Evolutionary conservation across 1,140 invertebrate genomes (phyloP).

Genomic region (Drosophila auraria): DNA sequence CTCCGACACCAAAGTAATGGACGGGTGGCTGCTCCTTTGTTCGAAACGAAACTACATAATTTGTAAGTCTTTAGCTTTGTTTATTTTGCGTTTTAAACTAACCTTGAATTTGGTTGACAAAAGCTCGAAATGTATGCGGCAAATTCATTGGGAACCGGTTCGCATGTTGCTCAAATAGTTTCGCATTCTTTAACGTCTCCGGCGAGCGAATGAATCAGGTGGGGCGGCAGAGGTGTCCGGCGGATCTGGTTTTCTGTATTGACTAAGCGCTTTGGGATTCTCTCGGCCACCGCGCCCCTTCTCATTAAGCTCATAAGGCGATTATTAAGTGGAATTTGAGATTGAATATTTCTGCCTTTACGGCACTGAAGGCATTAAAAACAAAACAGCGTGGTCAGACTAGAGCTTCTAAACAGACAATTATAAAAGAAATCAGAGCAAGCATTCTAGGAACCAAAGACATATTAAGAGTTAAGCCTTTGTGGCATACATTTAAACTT

Average conservation of each 20-base stretch:
- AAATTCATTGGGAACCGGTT: conserved; percentile 54
- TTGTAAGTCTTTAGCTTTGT: conserved; percentile 5
- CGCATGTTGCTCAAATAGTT: conserved; percentile 38
- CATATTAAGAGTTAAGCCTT: no score
- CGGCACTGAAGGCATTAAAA: no score
- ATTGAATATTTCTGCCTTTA: background rate
- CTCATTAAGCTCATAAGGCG: conserved; percentile 23
- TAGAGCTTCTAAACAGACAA: no score
- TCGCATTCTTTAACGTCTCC: conserved; percentile 27
- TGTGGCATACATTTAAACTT: no score
- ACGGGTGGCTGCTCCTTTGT: background rate
- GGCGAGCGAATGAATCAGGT: conserved; percentile 1
- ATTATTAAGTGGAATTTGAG: conserved; percentile 26
- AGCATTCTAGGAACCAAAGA: no score
- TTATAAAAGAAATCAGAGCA: no score
- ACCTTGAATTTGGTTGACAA: conserved; percentile 62
- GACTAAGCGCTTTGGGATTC: conserved; percentile 22
- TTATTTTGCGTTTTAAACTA: conserved; percentile 50
- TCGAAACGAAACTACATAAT: conserved; percentile 10
- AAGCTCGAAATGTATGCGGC: conserved; percentile 38
- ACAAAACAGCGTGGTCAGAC: background rate
- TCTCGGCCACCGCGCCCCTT: background rate
- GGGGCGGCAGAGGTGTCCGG: conserved; percentile 5
- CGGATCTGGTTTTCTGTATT: conserved; percentile 14
- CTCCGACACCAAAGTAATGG: background rate